Base-by-base conservation (phyloP, 2,888 invertebrate genomes). In the Hermodice carunculata region DNA sequence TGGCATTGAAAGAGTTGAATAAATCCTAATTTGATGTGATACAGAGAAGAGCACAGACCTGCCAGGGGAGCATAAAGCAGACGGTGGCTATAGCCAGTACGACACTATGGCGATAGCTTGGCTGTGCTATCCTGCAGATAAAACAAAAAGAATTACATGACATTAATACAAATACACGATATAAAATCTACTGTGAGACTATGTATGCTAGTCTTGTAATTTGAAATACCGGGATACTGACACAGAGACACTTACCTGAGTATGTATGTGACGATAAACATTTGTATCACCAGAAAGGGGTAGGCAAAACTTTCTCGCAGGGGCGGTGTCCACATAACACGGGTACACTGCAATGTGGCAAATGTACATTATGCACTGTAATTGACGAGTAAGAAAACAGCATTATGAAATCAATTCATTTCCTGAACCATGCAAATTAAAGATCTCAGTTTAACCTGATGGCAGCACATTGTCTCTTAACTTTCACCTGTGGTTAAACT, bases 241-340 rank as follows among this genome's bases (percentile, higher is more conserved):
- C 52, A 11, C 22, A 11, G 11, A 3, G 26, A 4, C 32, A 60
- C 71, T 34, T 70, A 84, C 85, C 79, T 85, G 44, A 89, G 69
- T 40, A 86, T 76, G 48, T 91, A 87, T 61, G 91, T 90, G 0
- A 94, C 87, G 29, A 90, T 87, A 77, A 91, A 90, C 86, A 92
- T 90, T 82, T 95, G 93, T 59, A 91, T 86, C 19, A 94, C 87
- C 69, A 94, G 88, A 43, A 94, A 88, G 0, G 95, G 95, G 78
- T 92, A 93, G 0, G 93, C 94, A 81, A 94, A 92, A 80, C 93
- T 94, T 85, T 96, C 95, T 28, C 95, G 86, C 51, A 95, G 89
- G 43, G 94, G 92, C 0, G 95, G 95, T 0, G 93, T 91, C 91
- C 94, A 94, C 78, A 94, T 93, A 3, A 94, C 93, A 51, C 95